Base-by-base conservation (phyloP, 30 jellyfish, hydroid and myxozoan species). In the Sanderia malayensis region DNA sequence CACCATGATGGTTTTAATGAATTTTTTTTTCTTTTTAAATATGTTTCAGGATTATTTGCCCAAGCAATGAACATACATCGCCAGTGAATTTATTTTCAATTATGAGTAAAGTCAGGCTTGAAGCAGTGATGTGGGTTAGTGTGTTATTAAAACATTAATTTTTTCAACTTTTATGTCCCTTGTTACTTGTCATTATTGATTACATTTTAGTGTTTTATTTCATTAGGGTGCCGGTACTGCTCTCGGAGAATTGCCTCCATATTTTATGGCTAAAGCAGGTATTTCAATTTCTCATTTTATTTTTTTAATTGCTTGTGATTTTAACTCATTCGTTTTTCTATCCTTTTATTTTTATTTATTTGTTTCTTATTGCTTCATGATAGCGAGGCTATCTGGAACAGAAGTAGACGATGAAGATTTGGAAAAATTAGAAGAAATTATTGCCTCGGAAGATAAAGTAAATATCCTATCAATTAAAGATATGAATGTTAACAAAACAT, bases 181-280 rank as follows among this genome's bases (percentile, higher is more conserved):
- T n/a, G n/a, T n/a, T n/a, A n/a, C n/a, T n/a, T n/a, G n/a, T n/a
- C n/a, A n/a, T n/a, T n/a, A n/a, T n/a, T n/a, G n/a, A n/a, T n/a
- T n/a, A n/a, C n/a, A n/a, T n/a, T n/a, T n/a, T n/a, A n/a, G n/a
- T n/a, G n/a, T n/a, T 26, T 58, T 58, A 4, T 68, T 57, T 71
- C 28, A 0, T 0, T 58, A 93, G 99, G 99, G 99, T n/a, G 96
- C 97, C 25, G 99, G 99, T 0, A 93, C 99, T 31, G 99, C 99
- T 13, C 85, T 93, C 34, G 99, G 99, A 9, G 99, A 93, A 72
- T 74, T 93, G 41, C 99, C 99, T 4, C 99, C 99, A 11, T 93
- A 80, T 70, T 93, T 93, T 78, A 93, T 93, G 99, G 99, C 99
- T 1, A 70, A 97, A 71, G 99, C 99, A 0, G 99, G 99, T 92